Percentiles rank a stretch among this genome's conserved stretches.
phyloP scores from a whole-genome alignment of 2,888 invertebrate species.

The Ophion obscuratus region DNA sequence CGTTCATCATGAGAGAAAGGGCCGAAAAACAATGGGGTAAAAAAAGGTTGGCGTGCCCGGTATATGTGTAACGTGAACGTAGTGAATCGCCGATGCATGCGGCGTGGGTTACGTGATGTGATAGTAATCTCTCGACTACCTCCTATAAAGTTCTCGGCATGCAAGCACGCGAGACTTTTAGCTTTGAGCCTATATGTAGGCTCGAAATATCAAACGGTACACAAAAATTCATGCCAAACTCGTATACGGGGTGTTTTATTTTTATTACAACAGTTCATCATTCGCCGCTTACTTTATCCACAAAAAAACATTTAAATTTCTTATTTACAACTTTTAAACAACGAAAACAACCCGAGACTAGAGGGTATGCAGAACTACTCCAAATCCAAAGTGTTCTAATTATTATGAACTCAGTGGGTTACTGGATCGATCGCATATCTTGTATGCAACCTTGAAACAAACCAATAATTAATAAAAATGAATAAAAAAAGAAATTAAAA shows the following conservation, averaged over 20 bases:
- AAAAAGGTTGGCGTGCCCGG: not conserved
- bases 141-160: slow-evolving; percentile 32
- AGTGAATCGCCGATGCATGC: slow-evolving; percentile 14
- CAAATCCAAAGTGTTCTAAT: no score
- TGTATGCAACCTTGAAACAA: no score
- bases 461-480: no score
- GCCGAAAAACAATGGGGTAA: slow-evolving; percentile 9
- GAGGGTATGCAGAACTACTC: no score
- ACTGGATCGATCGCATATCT: no score
- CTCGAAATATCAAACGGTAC: slow-evolving; percentile 1
- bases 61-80: slow-evolving; percentile 9
- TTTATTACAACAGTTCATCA: not conserved
- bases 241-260: slow-evolving; percentile 1
- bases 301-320: not conserved
- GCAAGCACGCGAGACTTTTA: slow-evolving; percentile 42
- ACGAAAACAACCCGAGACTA: not conserved
- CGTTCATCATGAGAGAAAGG: slow-evolving; percentile 1
- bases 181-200: slow-evolving; percentile 1
- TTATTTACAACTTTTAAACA: not conserved
- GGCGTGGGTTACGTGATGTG: slow-evolving; percentile 42
- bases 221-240: slow-evolving; percentile 11
- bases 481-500: no score
- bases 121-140: slow-evolving; percentile 51
- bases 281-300: not conserved
- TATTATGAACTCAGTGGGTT: no score